Evolutionary conservation across 1,140 invertebrate species (phyloP), one percentile per base, ranked within the genome.

Genomic region (Zaprionus tsacasi): DNA sequence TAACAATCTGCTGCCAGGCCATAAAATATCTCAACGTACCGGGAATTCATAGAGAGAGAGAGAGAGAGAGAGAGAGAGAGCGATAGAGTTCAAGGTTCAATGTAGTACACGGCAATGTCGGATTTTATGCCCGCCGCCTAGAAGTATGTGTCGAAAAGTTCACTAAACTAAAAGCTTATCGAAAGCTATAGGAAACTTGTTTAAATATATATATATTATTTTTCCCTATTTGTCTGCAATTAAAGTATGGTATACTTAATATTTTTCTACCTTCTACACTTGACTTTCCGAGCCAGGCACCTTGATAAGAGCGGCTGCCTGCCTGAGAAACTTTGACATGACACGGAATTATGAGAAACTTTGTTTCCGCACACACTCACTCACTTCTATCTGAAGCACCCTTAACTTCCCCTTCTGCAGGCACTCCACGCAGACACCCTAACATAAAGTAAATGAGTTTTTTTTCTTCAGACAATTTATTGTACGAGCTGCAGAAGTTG

Each of bases 361-460:
- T 76, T 76, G 40, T 38, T 72, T 12, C 21, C 21, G 21, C 21
- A 21, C 21, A 21, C 15, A 30, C 27, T 2, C 33, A 59, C 30
- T 45, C 38, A 15, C 40, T 64, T 33, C 36, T 55, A 64, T 69
- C 48, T 54, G 63, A 45, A 45, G n/a, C 40, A n/a, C n/a, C 7
- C 40, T 2, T 15, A 3, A 6, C 15, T 45, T 7, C 6, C 6
- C 13, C 40, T n/a, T 45, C 40, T 15, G 6, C 40, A 8, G 2
- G 13, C 38, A 64, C 25, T 35, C 12, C 25, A 7, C 6, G 35
- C 66, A 58, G 55, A 63, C 56, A 54, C 25, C 33, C 66, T 54
- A 15, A 43, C 35, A 77, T 38, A 67, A 71, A 68, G 70, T 59
- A 88, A 87, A 87, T 87, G 70, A 79, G 82, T 80, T 88, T 88